Evolutionary conservation across 2,888 invertebrate species (phyloP).

Genomic region (Lasioglossum lativentre): DNA sequence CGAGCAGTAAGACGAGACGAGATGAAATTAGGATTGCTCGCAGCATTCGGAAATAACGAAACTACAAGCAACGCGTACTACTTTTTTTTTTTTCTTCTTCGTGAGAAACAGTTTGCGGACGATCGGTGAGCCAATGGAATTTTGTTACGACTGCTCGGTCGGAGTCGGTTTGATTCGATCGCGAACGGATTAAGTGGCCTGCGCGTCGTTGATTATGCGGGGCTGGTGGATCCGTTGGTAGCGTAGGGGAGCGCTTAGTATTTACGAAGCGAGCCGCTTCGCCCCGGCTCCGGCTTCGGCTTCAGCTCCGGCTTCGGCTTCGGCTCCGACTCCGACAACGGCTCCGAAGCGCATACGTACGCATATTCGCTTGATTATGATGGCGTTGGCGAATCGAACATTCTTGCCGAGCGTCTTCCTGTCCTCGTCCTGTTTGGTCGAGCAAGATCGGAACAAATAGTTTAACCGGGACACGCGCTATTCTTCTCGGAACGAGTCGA

Average conservation of each 20-base stretch:
- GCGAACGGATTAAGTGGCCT: not conserved
- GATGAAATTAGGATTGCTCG: no score
- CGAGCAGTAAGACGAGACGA: no score
- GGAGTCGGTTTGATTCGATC: not conserved
- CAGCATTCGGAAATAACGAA: no score
- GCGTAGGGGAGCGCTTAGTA: conserved; percentile 31
- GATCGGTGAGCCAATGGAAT: not conserved
- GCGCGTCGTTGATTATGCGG: not conserved
- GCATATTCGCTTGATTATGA: conserved; percentile 70
- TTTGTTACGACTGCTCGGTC: not conserved
- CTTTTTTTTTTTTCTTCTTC: no score
- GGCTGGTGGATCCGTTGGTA: not conserved
- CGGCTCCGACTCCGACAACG: not conserved
- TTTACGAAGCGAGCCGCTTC: conserved; percentile 37
- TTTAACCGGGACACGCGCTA: conserved; percentile 73
- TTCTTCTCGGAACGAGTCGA: conserved; percentile 71
- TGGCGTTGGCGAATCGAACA: conserved; percentile 78
- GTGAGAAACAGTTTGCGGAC: not conserved
- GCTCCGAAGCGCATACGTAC: conserved; percentile 33
- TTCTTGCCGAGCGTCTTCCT: conserved; percentile 78
- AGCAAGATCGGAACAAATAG: conserved; percentile 73
- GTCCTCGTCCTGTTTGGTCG: conserved; percentile 76
- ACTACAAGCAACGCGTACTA: no score
- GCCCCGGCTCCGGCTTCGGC: not conserved
- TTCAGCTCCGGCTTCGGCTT: not conserved